A percentile compares a stretch with the other conserved stretches of the same genome.
These are phyloP conservation scores for Leucozona laternaria DNA, from an alignment of 2,888 invertebrate genomes.

Conservation along the genomic window DNA sequence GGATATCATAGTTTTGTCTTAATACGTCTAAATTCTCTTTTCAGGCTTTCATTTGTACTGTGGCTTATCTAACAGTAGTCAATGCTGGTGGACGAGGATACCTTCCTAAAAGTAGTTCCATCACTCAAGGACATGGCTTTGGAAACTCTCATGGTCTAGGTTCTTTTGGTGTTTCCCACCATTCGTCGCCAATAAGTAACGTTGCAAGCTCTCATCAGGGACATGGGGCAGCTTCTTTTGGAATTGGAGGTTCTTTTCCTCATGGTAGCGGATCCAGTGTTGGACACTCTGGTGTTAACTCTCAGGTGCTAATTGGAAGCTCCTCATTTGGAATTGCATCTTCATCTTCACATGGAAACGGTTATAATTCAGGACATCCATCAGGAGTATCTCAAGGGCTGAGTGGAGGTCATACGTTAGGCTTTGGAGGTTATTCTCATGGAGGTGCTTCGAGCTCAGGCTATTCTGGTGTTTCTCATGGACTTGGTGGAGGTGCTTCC, in stretches of 20 bases:
- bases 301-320: not conserved
- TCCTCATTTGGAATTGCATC: no score
- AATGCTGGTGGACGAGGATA: slow-evolving; percentile 68
- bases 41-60: slow-evolving; percentile 71
- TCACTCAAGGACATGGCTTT: not conserved
- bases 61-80: slow-evolving; percentile 65
- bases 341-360: no score
- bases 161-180: not conserved
- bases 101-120: slow-evolving; percentile 47
- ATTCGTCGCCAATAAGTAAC: not conserved
- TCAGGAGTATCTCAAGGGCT: not conserved
- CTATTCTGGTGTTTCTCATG: not conserved
- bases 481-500: not conserved
- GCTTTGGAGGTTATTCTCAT: not conserved
- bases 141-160: not conserved
- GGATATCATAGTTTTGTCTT: not conserved
- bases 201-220: not conserved
- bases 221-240: not conserved
- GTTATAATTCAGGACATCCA: no score
- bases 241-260: not conserved
- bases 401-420: not conserved
- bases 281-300: not conserved
- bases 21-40: not conserved
- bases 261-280: not conserved
- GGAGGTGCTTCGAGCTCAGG: not conserved